Conservation (phyloP, 2,888 invertebrate genomes). For the Hyposoter dolosus region DNA sequence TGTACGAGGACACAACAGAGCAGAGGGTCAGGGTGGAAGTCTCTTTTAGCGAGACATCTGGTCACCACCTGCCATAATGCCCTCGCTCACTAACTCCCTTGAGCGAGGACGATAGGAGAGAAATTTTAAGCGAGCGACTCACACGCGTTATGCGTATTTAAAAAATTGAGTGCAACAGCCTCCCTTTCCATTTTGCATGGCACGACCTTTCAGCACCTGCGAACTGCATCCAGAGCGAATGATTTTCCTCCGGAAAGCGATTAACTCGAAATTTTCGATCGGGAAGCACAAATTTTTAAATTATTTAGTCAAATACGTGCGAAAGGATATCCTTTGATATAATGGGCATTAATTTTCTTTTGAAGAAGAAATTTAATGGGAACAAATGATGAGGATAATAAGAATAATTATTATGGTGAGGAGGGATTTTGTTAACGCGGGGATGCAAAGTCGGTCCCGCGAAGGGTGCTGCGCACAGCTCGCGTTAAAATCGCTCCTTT, state of each 20-base stretch:
- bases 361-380: background rate
- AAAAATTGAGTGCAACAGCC: constrained; percentile 42
- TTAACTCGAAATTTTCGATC: background rate
- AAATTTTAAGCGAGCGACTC: constrained; percentile 45
- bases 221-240: constrained; percentile 21
- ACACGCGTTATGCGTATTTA: constrained; percentile 48
- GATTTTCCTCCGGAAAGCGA: constrained; percentile 18
- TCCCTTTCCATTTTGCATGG: background rate
- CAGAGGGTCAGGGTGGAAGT: constrained; percentile 79
- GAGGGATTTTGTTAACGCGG: background rate
- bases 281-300: background rate
- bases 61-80: constrained; percentile 84
- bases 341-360: background rate
- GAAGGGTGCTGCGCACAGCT: constrained; percentile 14
- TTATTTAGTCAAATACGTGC: background rate
- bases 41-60: constrained; percentile 81
- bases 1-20: constrained; percentile 55
- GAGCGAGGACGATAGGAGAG: constrained; percentile 68
- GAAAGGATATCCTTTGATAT: background rate
- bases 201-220: constrained; percentile 30
- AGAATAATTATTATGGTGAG: no score
- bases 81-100: constrained; percentile 75
- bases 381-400: background rate
- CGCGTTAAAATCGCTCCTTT: constrained; percentile 5
- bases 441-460: constrained; percentile 31